Percentiles rank a stretch among this genome's conserved stretches.
Evolutionary conservation across 2,888 invertebrate species (phyloP).

Genomic region (Folsomia manolachei): DNA sequence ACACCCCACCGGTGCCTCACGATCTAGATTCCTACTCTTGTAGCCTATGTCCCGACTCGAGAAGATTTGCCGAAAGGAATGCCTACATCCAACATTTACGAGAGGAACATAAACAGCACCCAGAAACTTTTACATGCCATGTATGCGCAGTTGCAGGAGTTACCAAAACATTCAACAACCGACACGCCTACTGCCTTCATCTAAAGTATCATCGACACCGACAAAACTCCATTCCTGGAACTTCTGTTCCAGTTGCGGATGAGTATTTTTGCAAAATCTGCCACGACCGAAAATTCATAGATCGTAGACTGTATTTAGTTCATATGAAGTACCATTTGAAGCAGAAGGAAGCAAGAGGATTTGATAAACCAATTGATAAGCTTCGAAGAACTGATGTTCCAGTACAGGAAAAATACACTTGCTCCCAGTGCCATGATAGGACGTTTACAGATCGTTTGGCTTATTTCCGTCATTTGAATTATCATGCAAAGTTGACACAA

Average conservation of each 20-base stretch:
- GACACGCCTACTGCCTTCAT: neutral
- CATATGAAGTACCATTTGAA: neutral
- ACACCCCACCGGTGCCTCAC: neutral
- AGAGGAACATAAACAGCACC: neutral
- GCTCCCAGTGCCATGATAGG: neutral
- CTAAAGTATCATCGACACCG: neutral
- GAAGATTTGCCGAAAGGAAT: neutral
- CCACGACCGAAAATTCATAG: neutral
- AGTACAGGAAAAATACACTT: neutral
- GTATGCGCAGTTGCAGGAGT: neutral
- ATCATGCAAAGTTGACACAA: neutral
- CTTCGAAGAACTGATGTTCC: neutral
- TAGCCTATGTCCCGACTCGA: neutral
- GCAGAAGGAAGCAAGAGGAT: neutral
- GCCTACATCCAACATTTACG: neutral
- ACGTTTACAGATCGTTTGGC: neutral
- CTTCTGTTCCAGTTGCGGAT: neutral
- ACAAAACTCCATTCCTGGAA: neutral
- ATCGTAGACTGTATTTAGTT: neutral
- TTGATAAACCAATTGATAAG: neutral
- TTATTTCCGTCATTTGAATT: conserved; percentile 1
- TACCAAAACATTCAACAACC: neutral
- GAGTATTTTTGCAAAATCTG: neutral
- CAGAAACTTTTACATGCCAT: neutral
- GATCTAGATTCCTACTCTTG: neutral